A percentile compares a stretch with the other conserved stretches of the same genome.
phyloP scores from a whole-genome alignment of 2,888 invertebrate species.

The Caenorhabditis sp. region DNA sequence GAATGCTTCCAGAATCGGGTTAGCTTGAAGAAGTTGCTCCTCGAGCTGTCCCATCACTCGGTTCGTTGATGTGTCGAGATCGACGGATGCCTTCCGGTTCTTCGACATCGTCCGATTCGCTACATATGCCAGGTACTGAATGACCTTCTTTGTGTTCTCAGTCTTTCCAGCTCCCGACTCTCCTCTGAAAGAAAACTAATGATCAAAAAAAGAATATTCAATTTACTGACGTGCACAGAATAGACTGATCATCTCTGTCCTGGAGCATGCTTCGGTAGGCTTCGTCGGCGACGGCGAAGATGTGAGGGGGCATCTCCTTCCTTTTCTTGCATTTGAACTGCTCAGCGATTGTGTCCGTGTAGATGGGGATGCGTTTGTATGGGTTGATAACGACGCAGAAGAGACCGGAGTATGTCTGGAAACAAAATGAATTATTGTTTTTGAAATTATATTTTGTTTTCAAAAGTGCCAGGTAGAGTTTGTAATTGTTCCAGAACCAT shows the following conservation, averaged over 20 bases:
- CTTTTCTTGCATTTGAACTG: slow-evolving; percentile 90
- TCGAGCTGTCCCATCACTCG: slow-evolving; percentile 91
- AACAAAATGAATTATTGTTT: no score
- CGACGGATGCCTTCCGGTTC: slow-evolving; percentile 49
- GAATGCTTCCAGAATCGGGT: slow-evolving; percentile 99
- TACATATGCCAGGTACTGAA: slow-evolving; percentile 99
- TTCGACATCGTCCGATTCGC: slow-evolving; percentile 86
- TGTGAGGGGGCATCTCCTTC: slow-evolving; percentile 99
- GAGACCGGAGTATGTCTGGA: slow-evolving; percentile 98
- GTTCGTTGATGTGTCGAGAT: slow-evolving; percentile 66
- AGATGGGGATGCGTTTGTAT: slow-evolving; percentile 95
- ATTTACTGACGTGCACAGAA: slow-evolving; percentile 90
- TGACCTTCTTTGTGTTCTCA: slow-evolving; percentile 99
- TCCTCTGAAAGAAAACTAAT: slow-evolving; percentile 86
- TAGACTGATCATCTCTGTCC: slow-evolving; percentile 99
- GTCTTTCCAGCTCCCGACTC: slow-evolving; percentile 99
- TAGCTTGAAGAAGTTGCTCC: slow-evolving; percentile 98
- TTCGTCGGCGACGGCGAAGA: slow-evolving; percentile 99
- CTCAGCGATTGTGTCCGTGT: slow-evolving; percentile 99
- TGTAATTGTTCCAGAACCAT: slow-evolving; percentile 17
- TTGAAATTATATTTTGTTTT: no score
- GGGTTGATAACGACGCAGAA: slow-evolving; percentile 99
- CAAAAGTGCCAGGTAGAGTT: no score
- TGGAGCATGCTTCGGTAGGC: slow-evolving; percentile 99
- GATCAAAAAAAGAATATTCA: not conserved